Conservation (phyloP, 1,140 invertebrate species). For the Brachionus asplanchnoidis region DNA sequence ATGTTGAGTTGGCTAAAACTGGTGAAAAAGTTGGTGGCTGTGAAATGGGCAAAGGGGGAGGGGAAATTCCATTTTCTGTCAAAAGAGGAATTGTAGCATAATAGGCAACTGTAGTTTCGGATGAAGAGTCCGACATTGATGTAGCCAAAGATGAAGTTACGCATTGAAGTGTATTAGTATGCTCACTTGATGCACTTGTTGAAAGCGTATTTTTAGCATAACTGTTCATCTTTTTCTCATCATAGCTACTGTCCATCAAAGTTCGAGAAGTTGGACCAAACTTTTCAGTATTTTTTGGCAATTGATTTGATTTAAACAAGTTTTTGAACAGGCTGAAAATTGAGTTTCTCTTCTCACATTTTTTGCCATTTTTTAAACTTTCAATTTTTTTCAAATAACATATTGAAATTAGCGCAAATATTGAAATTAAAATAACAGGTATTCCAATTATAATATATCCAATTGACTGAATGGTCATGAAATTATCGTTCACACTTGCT, state of each 20-base stretch:
- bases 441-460: not conserved
- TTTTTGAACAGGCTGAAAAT: not conserved
- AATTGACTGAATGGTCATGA: conserved; percentile 18
- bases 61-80: not conserved
- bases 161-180: not conserved
- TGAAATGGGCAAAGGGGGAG: conserved; percentile 11
- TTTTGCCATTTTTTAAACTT: not conserved
- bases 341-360: not conserved
- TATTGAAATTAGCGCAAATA: conserved; percentile 5
- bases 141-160: not conserved
- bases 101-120: conserved; percentile 31
- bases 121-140: conserved; percentile 27
- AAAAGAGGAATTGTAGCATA: conserved; percentile 37
- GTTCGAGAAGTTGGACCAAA: not conserved
- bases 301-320: not conserved
- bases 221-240: not conserved
- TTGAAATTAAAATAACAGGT: not conserved
- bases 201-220: conserved; percentile 19
- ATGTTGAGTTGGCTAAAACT: not conserved
- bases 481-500: not conserved
- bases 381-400: conserved; percentile 35
- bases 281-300: not conserved
- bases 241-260: not conserved
- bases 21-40: conserved; percentile 34
- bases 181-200: conserved; percentile 27